Percentiles rank a stretch among this genome's conserved stretches.
These are phyloP conservation scores for Laothoe populi DNA, from an alignment of 2,888 invertebrate genomes.

Conservation along the genomic window DNA sequence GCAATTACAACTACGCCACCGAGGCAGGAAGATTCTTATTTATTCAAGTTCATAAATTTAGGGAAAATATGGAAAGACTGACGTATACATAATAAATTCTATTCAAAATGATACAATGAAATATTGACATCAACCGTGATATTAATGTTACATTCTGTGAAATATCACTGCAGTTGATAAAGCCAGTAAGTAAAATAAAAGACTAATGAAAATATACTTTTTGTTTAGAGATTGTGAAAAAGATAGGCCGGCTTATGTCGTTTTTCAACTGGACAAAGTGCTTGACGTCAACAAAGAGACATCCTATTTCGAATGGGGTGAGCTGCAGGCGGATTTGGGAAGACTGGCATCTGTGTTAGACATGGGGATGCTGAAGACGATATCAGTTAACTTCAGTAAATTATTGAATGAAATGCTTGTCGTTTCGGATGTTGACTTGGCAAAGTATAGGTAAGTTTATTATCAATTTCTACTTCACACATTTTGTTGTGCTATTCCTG, in stretches of 20 bases:
- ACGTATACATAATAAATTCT: too few relatives aligned
- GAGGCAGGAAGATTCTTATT: too few relatives aligned
- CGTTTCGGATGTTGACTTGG: slow-evolving; percentile 86
- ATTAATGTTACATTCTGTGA: too few relatives aligned
- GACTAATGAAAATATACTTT: not conserved
- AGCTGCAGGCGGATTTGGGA: slow-evolving; percentile 81
- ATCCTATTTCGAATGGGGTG: slow-evolving; percentile 87
- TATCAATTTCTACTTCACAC: not conserved
- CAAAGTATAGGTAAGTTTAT: slow-evolving; percentile 79
- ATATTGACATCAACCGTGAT: too few relatives aligned
- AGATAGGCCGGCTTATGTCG: slow-evolving; percentile 89
- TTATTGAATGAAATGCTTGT: slow-evolving; percentile 84
- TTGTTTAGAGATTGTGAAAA: slow-evolving; percentile 87
- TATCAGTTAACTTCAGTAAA: slow-evolving; percentile 84
- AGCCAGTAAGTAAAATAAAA: not conserved
- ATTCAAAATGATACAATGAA: too few relatives aligned
- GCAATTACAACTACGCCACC: too few relatives aligned
- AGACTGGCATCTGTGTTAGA: slow-evolving; percentile 82
- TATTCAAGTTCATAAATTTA: too few relatives aligned
- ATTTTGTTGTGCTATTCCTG: not conserved
- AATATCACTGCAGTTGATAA: not conserved
- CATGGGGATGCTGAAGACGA: slow-evolving; percentile 80
- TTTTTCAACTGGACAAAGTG: slow-evolving; percentile 88
- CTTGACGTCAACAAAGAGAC: slow-evolving; percentile 88
- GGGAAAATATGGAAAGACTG: too few relatives aligned